Base-by-base conservation (phyloP, 2,113 vertebrate genomes). In the Solenodon paradoxus region DNA sequence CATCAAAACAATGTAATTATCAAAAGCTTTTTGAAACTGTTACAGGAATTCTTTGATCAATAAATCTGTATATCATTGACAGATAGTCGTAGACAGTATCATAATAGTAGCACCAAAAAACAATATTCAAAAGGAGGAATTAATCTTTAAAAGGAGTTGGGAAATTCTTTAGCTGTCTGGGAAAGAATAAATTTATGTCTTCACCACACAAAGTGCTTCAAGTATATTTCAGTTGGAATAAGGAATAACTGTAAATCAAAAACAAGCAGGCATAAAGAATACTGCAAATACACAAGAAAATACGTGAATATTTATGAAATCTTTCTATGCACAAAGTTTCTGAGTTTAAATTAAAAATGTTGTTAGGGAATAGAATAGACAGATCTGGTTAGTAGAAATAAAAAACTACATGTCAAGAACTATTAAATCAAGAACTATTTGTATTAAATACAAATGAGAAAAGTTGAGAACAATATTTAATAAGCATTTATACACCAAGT, bases 261-360 rank as follows among this genome's bases (percentile, higher is more conserved):
- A 85, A 90, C 19, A n/a, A 82, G 17, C 2, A 74, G 59, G 77
- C 26, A 51, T 22, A 68, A 49, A 88, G 63, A 66, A 75, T 42
- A 32, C 19, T 78, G 28, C 7, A 80, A 81, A 88, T 63, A 69
- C 59, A 69, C 32, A 94, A 71, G 59, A 86, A 80, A 47, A 15
- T 4, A 38, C 12, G 74, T 63, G 35, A 75, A 61, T 85, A 90
- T 74, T 89, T 86, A 84, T 84, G 66, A 74, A 86, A 87, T n/a
- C 22, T 26, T 16, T 35, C 47, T 7, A 17, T 30, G 17, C n/a
- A 75, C 15, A 91, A 79, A 89, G 28, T 71, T 87, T 69, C 42
- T 75, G 69, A 32, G 35, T 71, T 87, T 80, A 90, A 90, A 90
- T 93, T 59, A 42, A 96, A 87, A 63, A 20, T n/a, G 49, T 7